Percentiles rank a stretch among this genome's conserved stretches.
Evolutionary conservation across 1,140 invertebrate species (phyloP).

Genomic region (Andrena cerasifolii): DNA sequence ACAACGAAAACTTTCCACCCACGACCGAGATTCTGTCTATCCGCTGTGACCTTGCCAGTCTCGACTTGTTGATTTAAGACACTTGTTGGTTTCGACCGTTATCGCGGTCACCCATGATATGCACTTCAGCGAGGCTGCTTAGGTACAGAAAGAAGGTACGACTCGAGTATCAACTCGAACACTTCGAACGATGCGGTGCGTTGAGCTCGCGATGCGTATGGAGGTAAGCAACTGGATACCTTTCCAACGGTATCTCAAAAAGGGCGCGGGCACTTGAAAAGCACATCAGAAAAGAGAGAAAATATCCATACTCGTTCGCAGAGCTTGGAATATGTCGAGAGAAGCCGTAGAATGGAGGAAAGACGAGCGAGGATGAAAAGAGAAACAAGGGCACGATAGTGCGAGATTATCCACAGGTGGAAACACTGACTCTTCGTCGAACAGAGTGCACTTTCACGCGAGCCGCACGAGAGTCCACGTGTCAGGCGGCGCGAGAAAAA

Average conservation of each 20-base stretch:
- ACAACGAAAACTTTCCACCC: slow-evolving; percentile 45
- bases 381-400: background rate
- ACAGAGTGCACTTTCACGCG: slow-evolving; percentile 10
- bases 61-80: slow-evolving; percentile 70
- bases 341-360: too few species aligned
- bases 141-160: too few species aligned
- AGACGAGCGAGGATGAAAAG: too few species aligned
- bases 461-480: slow-evolving; percentile 28
- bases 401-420: slow-evolving; percentile 57
- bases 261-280: too few species aligned
- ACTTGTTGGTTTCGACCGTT: slow-evolving; percentile 66
- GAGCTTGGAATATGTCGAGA: too few species aligned
- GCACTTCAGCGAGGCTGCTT: background rate
- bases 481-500: slow-evolving; percentile 19
- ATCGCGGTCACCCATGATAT: slow-evolving; percentile 24
- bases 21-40: background rate
- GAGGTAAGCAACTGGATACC: too few species aligned
- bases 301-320: too few species aligned
- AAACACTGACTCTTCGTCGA: background rate
- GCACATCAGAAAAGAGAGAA: too few species aligned
- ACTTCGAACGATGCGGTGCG: too few species aligned
- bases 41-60: slow-evolving; percentile 57
- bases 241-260: too few species aligned
- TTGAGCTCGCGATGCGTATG: too few species aligned
- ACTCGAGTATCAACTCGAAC: too few species aligned